Evolutionary conservation across 2,888 invertebrate species (phyloP).

Genomic region (Suillia variegata): DNA sequence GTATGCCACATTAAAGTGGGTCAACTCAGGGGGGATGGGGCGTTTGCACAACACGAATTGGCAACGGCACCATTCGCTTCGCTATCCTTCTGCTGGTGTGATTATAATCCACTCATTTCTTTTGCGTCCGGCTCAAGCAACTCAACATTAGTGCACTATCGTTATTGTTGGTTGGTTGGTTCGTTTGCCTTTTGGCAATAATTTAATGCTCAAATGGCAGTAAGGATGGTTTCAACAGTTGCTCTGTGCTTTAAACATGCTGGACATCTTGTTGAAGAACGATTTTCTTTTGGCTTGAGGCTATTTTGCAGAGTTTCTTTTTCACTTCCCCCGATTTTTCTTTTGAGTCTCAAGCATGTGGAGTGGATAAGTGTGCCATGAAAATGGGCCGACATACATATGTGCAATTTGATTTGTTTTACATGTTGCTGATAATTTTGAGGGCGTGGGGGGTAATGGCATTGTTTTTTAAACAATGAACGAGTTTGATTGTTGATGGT

Average conservation of each 20-base stretch:
- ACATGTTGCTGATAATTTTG: neutral
- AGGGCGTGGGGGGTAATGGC: too few species aligned
- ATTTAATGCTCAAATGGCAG: slow-evolving; percentile 12
- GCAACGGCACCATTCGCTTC: neutral
- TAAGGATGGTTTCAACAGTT: neutral
- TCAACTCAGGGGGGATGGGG: slow-evolving; percentile 5
- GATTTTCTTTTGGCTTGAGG: too few species aligned
- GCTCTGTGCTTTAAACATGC: neutral
- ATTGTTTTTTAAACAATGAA: too few species aligned
- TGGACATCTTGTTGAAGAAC: neutral
- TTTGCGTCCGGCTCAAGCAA: neutral
- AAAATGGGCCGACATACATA: neutral
- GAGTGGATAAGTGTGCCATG: neutral
- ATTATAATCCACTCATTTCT: neutral
- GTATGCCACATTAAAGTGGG: slow-evolving; percentile 13
- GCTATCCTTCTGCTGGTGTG: neutral
- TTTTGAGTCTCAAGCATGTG: too few species aligned
- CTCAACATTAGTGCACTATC: neutral
- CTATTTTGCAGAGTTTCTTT: too few species aligned
- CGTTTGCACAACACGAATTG: neutral
- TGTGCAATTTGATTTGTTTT: neutral
- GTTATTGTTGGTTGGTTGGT: neutral
- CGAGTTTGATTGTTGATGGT: too few species aligned
- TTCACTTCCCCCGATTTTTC: too few species aligned
- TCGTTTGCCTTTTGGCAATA: slow-evolving; percentile 23